Evolutionary conservation across 2,113 vertebrate species (phyloP).

Genomic region (Edolisoma coerulescens): DNA sequence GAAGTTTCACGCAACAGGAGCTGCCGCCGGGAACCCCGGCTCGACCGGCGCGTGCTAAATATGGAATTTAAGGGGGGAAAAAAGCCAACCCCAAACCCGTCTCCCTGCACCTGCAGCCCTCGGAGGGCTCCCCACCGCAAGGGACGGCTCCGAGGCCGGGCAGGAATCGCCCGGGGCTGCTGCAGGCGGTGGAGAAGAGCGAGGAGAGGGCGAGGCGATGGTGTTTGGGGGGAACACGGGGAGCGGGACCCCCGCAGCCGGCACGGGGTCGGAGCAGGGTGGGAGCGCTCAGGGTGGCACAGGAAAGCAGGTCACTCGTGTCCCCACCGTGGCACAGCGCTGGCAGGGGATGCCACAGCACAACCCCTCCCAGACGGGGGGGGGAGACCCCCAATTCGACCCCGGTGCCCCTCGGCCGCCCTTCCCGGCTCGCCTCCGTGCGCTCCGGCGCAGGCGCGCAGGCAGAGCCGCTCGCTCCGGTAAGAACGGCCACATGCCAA

Average conservation of each 20-base stretch:
- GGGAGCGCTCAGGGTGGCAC: neutral
- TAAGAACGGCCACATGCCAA: constrained; percentile 42
- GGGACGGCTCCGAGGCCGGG: fast-evolving
- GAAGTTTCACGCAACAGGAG: constrained; percentile 57
- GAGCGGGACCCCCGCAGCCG: neutral
- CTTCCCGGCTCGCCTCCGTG: neutral
- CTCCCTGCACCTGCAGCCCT: constrained; percentile 19
- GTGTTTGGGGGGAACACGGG: fast-evolving
- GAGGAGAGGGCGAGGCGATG: neutral
- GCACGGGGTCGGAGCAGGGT: neutral
- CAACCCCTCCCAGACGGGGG: fast-evolving
- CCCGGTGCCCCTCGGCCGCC: neutral
- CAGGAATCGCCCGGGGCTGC: neutral
- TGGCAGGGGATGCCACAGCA: neutral
- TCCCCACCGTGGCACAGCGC: neutral
- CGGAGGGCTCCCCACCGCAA: neutral
- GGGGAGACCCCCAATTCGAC: neutral
- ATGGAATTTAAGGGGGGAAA: neutral
- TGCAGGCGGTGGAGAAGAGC: neutral
- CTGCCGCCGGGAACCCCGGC: neutral
- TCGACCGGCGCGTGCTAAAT: neutral
- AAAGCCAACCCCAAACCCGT: neutral
- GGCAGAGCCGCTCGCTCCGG: neutral
- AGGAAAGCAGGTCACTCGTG: fast-evolving
- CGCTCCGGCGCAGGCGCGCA: constrained; percentile 1